A percentile compares a stretch with the other conserved stretches of the same genome.
phyloP scores from a whole-genome alignment of 2,113 vertebrate genomes.

The Lophura nycthemera region DNA sequence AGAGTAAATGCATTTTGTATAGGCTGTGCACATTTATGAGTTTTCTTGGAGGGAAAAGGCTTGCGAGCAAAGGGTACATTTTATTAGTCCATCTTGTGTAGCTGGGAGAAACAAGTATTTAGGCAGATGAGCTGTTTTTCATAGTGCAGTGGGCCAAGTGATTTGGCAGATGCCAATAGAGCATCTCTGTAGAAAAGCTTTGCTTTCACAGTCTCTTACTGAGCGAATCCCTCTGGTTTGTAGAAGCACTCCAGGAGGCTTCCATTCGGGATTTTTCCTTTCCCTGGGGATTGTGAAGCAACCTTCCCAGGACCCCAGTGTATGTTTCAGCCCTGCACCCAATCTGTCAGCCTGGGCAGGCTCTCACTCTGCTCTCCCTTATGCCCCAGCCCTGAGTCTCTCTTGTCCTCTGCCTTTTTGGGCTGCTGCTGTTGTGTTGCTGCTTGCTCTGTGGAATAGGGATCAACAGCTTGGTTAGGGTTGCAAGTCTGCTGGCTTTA shows the following conservation, averaged over 20 bases:
- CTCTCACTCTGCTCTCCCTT: rapidly evolving
- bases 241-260: neutral
- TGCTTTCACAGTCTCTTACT: neutral
- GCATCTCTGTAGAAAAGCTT: neutral
- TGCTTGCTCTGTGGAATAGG: neutral
- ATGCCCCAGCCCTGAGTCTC: rapidly evolving
- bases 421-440: rapidly evolving
- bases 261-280: neutral
- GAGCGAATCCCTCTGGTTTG: neutral
- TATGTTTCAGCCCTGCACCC: rapidly evolving
- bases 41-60: neutral
- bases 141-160: neutral
- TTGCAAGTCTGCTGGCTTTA: neutral
- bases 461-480: neutral
- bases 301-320: neutral
- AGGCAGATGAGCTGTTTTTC: neutral
- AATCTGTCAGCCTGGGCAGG: neutral
- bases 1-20: neutral
- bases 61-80: neutral
- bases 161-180: neutral
- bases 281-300: neutral
- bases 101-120: neutral
- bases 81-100: neutral
- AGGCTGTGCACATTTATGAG: neutral
- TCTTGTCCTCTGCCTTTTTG: neutral